phyloP scores from a whole-genome alignment of 2,888 invertebrate species.

The Drosophila borealis region DNA sequence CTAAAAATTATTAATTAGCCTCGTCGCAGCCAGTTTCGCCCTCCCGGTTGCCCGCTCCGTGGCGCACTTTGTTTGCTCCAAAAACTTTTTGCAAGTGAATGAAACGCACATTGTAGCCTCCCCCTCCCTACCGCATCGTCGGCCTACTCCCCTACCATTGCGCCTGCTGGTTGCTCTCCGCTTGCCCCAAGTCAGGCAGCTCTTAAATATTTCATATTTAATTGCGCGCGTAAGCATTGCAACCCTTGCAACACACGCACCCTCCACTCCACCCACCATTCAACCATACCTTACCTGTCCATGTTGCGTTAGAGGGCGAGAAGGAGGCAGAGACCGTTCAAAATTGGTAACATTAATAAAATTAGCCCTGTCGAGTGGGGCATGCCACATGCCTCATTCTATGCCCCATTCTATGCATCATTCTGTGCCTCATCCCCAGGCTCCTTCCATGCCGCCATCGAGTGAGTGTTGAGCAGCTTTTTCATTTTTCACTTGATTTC shows the following conservation, averaged over 20 bases:
- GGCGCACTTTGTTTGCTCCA: conserved; percentile 30
- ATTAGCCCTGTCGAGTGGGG: conserved; percentile 63
- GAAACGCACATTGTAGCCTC: conserved; percentile 15
- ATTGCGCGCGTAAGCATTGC: conserved; percentile 77
- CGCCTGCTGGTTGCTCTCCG: neutral
- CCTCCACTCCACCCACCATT: neutral
- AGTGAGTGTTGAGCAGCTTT: conserved; percentile 28
- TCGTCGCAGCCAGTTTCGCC: conserved; percentile 17
- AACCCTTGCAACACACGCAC: conserved; percentile 23
- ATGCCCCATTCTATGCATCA: conserved; percentile 11
- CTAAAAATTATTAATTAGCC: conserved; percentile 78
- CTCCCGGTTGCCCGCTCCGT: neutral
- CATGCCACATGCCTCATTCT: conserved; percentile 27
- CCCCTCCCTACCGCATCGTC: no score
- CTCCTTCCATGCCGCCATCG: conserved; percentile 14
- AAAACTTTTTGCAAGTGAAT: conserved; percentile 33
- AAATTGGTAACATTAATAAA: conserved; percentile 82
- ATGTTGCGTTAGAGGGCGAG: neutral
- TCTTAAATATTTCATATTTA: conserved; percentile 81
- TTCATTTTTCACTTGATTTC: conserved; percentile 58
- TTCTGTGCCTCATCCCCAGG: conserved; percentile 5
- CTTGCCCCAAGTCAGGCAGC: conserved; percentile 9
- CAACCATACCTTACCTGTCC: conserved; percentile 40
- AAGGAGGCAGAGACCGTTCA: conserved; percentile 10
- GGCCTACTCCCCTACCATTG: neutral